A percentile compares a stretch with the other conserved stretches of the same genome.
Evolutionary conservation across 2,113 vertebrate species (phyloP).

Genomic region (Rhabdornis inornatus): DNA sequence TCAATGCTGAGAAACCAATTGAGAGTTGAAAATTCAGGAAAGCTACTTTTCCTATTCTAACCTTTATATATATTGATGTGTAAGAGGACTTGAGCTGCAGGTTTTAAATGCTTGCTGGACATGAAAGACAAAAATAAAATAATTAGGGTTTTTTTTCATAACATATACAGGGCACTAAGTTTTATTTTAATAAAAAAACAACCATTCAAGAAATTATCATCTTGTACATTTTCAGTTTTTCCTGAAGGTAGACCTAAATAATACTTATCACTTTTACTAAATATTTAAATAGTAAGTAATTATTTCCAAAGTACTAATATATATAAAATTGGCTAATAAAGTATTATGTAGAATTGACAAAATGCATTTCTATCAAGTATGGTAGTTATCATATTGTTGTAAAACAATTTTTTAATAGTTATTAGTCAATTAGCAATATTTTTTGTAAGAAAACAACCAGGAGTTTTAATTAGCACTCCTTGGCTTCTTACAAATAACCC

Average conservation of each 20-base stretch:
- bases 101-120: background rate
- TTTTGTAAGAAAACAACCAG: background rate
- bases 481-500: background rate
- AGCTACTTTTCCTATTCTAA: background rate
- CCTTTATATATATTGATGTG: background rate
- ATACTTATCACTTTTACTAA: background rate
- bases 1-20: conserved; percentile 19
- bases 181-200: background rate
- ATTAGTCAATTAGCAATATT: background rate
- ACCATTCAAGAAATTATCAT: background rate
- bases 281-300: background rate
- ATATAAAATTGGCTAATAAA: background rate
- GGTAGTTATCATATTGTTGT: background rate
- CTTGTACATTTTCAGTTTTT: background rate
- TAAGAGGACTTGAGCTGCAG: background rate
- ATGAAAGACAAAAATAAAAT: background rate
- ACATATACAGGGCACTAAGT: background rate
- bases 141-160: background rate
- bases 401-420: background rate
- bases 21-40: background rate
- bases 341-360: background rate
- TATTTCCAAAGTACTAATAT: background rate
- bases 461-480: background rate
- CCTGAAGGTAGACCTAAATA: background rate
- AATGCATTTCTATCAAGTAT: background rate